Conservation (phyloP, 2,888 invertebrate genomes). For the Hypolimnas misippus region DNA sequence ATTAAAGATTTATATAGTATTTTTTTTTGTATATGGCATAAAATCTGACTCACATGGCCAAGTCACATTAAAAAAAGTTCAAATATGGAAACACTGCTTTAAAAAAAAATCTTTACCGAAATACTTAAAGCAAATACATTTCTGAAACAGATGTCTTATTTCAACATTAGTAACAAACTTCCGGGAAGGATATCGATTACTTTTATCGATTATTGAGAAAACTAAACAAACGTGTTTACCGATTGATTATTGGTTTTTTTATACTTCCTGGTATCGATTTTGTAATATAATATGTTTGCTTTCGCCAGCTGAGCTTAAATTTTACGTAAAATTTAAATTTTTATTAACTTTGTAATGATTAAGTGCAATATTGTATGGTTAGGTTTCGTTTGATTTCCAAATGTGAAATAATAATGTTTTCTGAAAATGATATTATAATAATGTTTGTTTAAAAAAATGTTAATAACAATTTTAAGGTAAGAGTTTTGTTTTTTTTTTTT, state of each 20-base stretch:
- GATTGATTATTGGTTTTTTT: conserved; percentile 29
- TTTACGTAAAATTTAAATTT: background rate
- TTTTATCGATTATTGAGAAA: conserved; percentile 26
- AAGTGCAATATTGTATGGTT: too few relatives aligned
- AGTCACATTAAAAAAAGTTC: background rate
- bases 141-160: conserved; percentile 12
- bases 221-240: conserved; percentile 22
- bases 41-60: background rate
- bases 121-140: background rate
- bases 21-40: too few relatives aligned
- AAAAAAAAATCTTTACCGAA: background rate
- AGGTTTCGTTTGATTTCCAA: too few relatives aligned
- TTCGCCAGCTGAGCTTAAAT: conserved; percentile 24
- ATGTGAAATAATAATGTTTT: too few relatives aligned
- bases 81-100: background rate
- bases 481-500: background rate
- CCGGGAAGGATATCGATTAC: conserved; percentile 20
- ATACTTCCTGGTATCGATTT: conserved; percentile 36
- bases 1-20: too few relatives aligned
- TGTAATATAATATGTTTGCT: conserved; percentile 13
- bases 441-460: too few relatives aligned
- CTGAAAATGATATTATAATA: too few relatives aligned
- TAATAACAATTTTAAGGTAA: background rate
- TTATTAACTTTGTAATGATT: too few relatives aligned
- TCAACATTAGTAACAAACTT: conserved; percentile 16